Percentiles rank a stretch among this genome's conserved stretches.
Conservation (phyloP, 2,797 vertebrate genomes). For the Oophaga sylvatica region DNA sequence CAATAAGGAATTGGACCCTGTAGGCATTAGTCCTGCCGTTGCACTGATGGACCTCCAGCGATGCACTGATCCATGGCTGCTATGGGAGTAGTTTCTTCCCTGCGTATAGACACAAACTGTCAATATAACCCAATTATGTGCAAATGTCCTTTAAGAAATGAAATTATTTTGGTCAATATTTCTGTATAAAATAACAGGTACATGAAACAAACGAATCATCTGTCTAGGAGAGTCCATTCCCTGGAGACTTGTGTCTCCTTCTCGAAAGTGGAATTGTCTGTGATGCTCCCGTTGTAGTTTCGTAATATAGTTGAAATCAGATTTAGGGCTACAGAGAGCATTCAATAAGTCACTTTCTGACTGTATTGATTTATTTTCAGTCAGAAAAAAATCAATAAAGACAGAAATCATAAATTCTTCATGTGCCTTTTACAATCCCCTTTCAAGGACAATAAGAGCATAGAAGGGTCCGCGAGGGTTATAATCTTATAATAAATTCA, state of each 20-base stretch:
- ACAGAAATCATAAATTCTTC: slow-evolving; percentile 39
- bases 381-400: slow-evolving; percentile 27
- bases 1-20: not conserved
- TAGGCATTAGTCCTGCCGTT: not conserved
- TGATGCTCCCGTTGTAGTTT: not conserved
- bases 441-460: slow-evolving; percentile 13
- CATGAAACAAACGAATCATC: not conserved
- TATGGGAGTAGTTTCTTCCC: not conserved
- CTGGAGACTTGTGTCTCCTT: slow-evolving; percentile 3
- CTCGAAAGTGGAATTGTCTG: not conserved
- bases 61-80: not conserved
- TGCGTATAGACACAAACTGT: not conserved
- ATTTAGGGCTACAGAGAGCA: slow-evolving; percentile 43
- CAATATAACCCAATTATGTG: not conserved
- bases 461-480: not conserved
- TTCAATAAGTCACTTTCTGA: slow-evolving; percentile 36
- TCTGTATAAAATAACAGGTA: not conserved
- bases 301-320: not conserved
- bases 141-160: slow-evolving; percentile 2
- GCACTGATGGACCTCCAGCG: not conserved
- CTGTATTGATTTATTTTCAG: slow-evolving; percentile 38
- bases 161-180: slow-evolving; percentile 11
- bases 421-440: slow-evolving; percentile 34
- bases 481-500: slow-evolving; percentile 16
- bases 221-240: not conserved